These are phyloP conservation scores for Pseudorasbora parva DNA, from an alignment of 2,113 vertebrate genomes.

Conservation along the genomic window DNA sequence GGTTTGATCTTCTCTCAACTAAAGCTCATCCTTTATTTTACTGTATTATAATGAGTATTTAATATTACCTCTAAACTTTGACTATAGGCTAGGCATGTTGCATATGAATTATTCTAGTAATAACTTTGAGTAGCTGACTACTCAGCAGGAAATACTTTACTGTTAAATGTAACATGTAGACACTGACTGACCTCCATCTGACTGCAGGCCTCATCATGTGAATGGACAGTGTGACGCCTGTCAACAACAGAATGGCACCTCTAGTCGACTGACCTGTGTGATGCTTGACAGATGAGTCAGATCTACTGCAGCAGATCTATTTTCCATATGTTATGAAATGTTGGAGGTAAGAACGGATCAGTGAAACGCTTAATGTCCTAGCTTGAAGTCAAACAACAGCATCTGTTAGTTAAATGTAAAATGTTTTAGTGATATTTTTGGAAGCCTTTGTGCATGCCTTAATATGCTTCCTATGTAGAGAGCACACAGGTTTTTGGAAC, in stretches of 20 bases:
- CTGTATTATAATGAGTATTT: too few relatives aligned
- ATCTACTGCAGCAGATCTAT: background rate
- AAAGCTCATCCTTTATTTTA: too few relatives aligned
- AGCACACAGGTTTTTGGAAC: too few relatives aligned
- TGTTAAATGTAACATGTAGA: slow-evolving; percentile 52
- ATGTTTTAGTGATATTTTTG: too few relatives aligned
- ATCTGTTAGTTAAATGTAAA: background rate
- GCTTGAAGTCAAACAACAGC: background rate
- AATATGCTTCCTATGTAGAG: too few relatives aligned
- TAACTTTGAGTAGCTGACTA: background rate
- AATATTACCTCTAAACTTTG: too few relatives aligned
- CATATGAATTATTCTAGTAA: too few relatives aligned
- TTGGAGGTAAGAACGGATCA: background rate
- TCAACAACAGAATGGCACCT: slow-evolving; percentile 4
- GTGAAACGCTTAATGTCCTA: background rate
- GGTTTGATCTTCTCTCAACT: too few relatives aligned
- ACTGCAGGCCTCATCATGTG: background rate
- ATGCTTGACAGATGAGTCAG: background rate
- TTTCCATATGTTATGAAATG: background rate
- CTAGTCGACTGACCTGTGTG: background rate
- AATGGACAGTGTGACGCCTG: background rate
- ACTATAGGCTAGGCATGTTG: too few relatives aligned
- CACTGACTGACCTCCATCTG: slow-evolving; percentile 22
- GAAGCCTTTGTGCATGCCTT: too few relatives aligned
- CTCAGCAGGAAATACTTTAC: background rate